phyloP scores from a whole-genome alignment of 92 coral and sea anemone species.

The Metridium senile region DNA sequence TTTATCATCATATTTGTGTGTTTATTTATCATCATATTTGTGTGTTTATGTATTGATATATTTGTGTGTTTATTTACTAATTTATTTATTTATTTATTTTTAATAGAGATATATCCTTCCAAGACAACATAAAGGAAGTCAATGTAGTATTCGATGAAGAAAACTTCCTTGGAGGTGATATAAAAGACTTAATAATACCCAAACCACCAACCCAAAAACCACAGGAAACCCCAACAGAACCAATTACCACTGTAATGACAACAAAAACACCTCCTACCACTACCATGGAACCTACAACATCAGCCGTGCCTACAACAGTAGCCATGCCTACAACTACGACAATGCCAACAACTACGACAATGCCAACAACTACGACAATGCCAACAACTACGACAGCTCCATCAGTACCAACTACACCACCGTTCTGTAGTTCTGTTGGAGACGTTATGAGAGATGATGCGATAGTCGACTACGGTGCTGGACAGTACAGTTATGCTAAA shows the following conservation, averaged over 20 bases:
- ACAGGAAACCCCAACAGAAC: not conserved
- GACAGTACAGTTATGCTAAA: conserved; percentile 44
- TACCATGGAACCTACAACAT: conserved; percentile 3
- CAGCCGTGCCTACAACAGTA: conserved; percentile 11
- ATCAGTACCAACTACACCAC: conserved; percentile 12
- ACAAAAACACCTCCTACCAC: conserved; percentile 9
- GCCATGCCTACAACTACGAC: conserved; percentile 12
- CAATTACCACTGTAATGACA: not conserved
- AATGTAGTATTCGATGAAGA: conserved; percentile 53
- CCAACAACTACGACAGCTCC: conserved; percentile 11
- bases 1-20: too few relatives aligned
- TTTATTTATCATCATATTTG: too few relatives aligned
- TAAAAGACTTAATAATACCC: conserved; percentile 31
- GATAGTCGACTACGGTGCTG: conserved; percentile 36
- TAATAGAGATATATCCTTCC: not conserved
- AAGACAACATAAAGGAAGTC: not conserved
- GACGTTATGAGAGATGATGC: conserved; percentile 17
- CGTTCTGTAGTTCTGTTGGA: conserved; percentile 25
- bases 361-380: conserved; percentile 2
- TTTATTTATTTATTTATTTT: too few relatives aligned
- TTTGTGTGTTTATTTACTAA: too few relatives aligned
- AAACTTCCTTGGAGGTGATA: conserved; percentile 39
- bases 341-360: conserved; percentile 33
- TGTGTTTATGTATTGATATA: too few relatives aligned
- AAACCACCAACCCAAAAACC: conserved; percentile 18